Percentiles rank a stretch among this genome's conserved stretches.
Evolutionary conservation across 2,113 vertebrate genomes (phyloP).

Genomic region (Onychostoma macrolepis): DNA sequence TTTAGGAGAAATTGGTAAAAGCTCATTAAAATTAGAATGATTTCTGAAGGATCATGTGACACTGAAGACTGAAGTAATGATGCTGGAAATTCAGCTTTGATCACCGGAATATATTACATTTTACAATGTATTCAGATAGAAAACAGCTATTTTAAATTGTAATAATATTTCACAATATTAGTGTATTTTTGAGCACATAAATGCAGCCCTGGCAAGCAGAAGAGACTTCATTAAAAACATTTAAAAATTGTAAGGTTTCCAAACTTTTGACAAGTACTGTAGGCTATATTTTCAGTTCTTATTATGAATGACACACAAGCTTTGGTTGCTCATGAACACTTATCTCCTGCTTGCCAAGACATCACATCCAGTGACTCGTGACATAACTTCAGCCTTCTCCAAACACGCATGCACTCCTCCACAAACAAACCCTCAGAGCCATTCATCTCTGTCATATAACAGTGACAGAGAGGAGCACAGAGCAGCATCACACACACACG

Average conservation of each 20-base stretch:
- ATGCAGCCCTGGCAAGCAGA: background rate
- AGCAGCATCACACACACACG: slow-evolving; percentile 37
- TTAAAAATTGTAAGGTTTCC: background rate
- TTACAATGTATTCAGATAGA: background rate
- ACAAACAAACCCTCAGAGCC: slow-evolving; percentile 1
- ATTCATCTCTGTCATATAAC: slow-evolving; percentile 29
- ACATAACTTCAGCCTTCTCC: slow-evolving; percentile 47
- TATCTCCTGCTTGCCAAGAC: slow-evolving; percentile 52
- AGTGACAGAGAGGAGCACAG: too few relatives aligned
- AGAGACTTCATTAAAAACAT: too few relatives aligned
- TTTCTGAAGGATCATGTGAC: background rate
- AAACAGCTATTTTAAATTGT: background rate
- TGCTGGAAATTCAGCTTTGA: background rate
- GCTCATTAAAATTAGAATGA: background rate
- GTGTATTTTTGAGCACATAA: background rate
- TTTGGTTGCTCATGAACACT: slow-evolving; percentile 59
- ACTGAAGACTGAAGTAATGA: background rate
- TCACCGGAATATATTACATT: background rate
- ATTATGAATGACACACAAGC: background rate
- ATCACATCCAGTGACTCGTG: slow-evolving; percentile 56
- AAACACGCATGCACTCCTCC: slow-evolving; percentile 29
- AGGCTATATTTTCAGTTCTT: background rate
- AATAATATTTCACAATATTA: background rate
- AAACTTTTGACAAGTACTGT: background rate
- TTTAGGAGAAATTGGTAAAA: background rate